Evolutionary conservation across 2,888 invertebrate genomes (phyloP), one percentile per base, ranked within the genome.

Genomic region (Pristionchus mayeri): DNA sequence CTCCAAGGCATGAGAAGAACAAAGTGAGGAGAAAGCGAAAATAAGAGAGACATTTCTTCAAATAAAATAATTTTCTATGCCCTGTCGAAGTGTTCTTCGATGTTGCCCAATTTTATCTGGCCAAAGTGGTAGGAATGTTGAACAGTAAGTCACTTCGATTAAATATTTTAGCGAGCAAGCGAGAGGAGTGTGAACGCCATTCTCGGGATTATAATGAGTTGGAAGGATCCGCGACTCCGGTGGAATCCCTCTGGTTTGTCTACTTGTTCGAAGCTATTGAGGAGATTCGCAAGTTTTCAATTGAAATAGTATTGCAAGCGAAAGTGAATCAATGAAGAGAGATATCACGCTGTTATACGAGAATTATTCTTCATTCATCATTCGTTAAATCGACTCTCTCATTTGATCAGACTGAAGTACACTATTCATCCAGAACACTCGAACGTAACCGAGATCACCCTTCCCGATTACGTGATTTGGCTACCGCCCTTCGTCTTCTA

Each of bases 381-480:
- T n/a, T n/a, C n/a, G n/a, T n/a, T n/a, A n/a, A n/a, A n/a, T n/a
- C n/a, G n/a, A n/a, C n/a, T n/a, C n/a, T n/a, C n/a, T n/a, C n/a
- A n/a, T n/a, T n/a, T n/a, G n/a, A n/a, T n/a, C n/a, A n/a, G n/a
- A n/a, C n/a, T n/a, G n/a, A n/a, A n/a, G n/a, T n/a, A n/a, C n/a
- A n/a, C n/a, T n/a, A n/a, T n/a, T n/a, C n/a, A n/a, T 57, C 0
- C 34, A 63, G 63, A 63, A 0, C 63, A 63, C 63, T 63, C 63
- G 0, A 63, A 63, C 34, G 63, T 63, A 1, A 37, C 63, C 0
- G 63, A 63, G 63, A 63, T 63, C 34, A 18, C 13, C 1, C 21
- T 63, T 27, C 63, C 63, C 63, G 63, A 63, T 7, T 63, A 63
- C 21, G 63, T 63, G 16, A 34, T 63, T 1, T 63, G 63, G 63